Conservation (phyloP, 2,888 invertebrate species). For the Scrobipalpa atriplicella region DNA sequence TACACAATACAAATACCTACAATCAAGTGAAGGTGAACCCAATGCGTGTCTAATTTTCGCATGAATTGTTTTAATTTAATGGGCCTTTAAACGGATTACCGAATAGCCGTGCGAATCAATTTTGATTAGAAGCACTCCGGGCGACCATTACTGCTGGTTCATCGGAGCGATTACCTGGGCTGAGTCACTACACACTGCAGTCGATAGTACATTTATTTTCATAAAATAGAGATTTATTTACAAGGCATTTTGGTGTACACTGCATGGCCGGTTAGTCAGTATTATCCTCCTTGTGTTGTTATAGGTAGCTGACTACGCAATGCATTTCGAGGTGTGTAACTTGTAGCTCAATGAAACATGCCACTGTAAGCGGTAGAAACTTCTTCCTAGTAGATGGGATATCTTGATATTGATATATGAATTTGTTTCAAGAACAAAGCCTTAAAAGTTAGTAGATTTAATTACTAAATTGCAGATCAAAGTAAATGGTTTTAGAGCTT, state of each 20-base stretch:
- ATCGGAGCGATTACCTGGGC: background rate
- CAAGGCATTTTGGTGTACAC: too few species aligned
- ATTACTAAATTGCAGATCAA: too few species aligned
- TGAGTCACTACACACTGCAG: background rate
- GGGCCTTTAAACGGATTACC: constrained; percentile 46
- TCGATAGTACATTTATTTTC: too few species aligned
- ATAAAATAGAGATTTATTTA: too few species aligned
- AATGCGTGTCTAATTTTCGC: constrained; percentile 39
- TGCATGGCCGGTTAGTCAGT: too few species aligned
- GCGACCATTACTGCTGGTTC: constrained; percentile 13
- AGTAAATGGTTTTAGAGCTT: background rate
- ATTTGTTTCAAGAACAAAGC: constrained; percentile 14
- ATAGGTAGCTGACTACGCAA: too few species aligned
- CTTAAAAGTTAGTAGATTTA: background rate
- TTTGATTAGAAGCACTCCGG: constrained; percentile 21
- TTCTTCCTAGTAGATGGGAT: background rate
- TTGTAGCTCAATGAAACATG: too few species aligned
- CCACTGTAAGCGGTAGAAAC: background rate
- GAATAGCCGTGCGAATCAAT: constrained; percentile 38
- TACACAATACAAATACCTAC: constrained; percentile 46
- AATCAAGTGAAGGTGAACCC: constrained; percentile 63
- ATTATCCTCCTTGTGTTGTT: too few species aligned
- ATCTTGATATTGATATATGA: background rate
- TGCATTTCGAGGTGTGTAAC: too few species aligned
- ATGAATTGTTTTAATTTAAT: constrained; percentile 45